Conservation (phyloP, 2,113 vertebrate genomes). For the Nematolebias whitei region DNA sequence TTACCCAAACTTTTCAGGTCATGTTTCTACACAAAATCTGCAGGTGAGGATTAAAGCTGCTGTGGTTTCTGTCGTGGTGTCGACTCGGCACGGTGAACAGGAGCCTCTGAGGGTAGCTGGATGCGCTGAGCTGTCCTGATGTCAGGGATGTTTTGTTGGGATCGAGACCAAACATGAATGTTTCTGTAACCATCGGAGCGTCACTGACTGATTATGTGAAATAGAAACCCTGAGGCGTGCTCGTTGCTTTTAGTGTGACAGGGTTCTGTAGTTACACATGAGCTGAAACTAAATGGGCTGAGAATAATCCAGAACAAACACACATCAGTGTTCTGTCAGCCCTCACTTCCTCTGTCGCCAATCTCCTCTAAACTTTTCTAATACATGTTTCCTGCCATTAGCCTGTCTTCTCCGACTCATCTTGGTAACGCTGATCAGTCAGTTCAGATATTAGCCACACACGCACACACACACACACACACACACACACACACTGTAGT, state of each 20-base stretch:
- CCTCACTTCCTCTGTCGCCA: slow-evolving; percentile 2
- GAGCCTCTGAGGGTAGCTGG: too few species aligned
- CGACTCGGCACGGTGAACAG: too few species aligned
- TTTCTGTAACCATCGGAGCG: not conserved
- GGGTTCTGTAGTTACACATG: slow-evolving; percentile 1
- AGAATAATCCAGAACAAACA: slow-evolving; percentile 28
- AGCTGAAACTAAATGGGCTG: slow-evolving; percentile 15
- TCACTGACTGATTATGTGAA: not conserved
- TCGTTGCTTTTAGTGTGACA: slow-evolving; percentile 8
- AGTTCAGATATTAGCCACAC: slow-evolving; percentile 58
- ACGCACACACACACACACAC: slow-evolving; percentile 13
- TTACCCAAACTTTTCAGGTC: too few species aligned
- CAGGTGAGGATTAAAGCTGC: too few species aligned
- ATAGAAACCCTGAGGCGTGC: not conserved
- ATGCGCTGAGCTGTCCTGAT: too few species aligned
- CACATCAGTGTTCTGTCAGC: not conserved
- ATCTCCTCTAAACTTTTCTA: slow-evolving; percentile 3
- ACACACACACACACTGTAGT: slow-evolving; percentile 6
- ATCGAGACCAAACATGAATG: not conserved
- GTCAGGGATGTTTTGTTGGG: not conserved
- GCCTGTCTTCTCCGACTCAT: slow-evolving; percentile 18
- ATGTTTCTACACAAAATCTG: too few species aligned
- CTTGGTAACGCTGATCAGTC: slow-evolving; percentile 44
- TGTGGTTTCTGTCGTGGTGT: too few species aligned
- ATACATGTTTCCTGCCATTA: slow-evolving; percentile 35